Conservation (phyloP, 1,140 invertebrate genomes). For the Aethina tumida region DNA sequence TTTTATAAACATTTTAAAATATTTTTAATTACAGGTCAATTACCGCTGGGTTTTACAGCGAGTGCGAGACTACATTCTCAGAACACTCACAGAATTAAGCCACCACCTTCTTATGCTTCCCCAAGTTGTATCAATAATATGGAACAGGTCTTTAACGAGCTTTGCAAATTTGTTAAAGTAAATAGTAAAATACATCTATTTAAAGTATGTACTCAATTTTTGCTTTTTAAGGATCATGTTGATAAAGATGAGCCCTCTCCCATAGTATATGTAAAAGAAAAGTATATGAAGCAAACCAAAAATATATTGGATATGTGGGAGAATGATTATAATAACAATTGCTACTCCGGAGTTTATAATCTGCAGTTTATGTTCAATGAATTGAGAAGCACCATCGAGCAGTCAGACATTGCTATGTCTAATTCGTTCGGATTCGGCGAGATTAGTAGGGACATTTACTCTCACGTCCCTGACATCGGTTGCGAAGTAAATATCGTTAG, state of each 20-base stretch:
- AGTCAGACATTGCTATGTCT: constrained; percentile 28
- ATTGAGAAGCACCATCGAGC: constrained; percentile 36
- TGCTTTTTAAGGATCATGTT: background rate
- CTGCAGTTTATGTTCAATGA: constrained; percentile 40
- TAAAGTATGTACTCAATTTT: background rate
- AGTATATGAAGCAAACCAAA: constrained; percentile 30
- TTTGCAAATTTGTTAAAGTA: constrained; percentile 18
- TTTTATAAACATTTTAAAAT: constrained; percentile 5
- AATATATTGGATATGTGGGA: constrained; percentile 38
- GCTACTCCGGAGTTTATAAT: constrained; percentile 41
- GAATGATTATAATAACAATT: constrained; percentile 24
- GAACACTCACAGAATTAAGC: constrained; percentile 39
- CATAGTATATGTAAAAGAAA: constrained; percentile 40
- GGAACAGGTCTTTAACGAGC: constrained; percentile 27
- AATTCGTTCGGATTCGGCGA: constrained; percentile 36
- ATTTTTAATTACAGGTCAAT: constrained; percentile 26
- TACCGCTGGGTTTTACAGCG: constrained; percentile 42
- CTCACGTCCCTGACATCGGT: constrained; percentile 36
- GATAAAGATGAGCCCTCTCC: constrained; percentile 17
- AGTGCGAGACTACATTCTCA: constrained; percentile 39
- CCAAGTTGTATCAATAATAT: constrained; percentile 12
- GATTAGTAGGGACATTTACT: constrained; percentile 43
- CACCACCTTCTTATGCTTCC: constrained; percentile 32
- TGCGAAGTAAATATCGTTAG: constrained; percentile 38
- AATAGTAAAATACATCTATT: background rate